Evolutionary conservation across 2,888 invertebrate species (phyloP).

Genomic region (Dynastes grantii): DNA sequence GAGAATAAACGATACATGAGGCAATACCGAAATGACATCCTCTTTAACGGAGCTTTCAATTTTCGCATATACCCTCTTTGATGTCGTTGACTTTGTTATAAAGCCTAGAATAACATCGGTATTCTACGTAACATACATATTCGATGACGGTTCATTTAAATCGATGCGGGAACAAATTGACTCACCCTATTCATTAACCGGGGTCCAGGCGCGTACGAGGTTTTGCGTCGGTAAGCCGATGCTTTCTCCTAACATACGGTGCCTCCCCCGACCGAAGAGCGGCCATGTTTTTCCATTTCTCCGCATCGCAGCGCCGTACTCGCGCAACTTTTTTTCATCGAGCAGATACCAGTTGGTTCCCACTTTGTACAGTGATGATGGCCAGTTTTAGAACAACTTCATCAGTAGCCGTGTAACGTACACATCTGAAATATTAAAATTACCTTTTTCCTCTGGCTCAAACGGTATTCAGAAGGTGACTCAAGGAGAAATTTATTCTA

Average conservation of each 20-base stretch:
- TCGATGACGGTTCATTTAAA: background rate
- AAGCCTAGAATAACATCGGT: background rate
- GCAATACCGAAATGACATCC: background rate
- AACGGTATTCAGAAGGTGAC: constrained; percentile 19
- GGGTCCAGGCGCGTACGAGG: constrained; percentile 1
- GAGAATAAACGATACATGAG: no score
- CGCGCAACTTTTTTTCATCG: constrained; percentile 26
- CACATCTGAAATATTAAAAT: constrained; percentile 28
- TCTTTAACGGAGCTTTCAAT: background rate
- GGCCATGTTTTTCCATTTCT: constrained; percentile 25
- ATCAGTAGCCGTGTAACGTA: background rate
- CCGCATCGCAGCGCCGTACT: background rate
- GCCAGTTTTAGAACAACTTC: background rate
- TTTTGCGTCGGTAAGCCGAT: constrained; percentile 4
- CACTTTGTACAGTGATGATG: background rate
- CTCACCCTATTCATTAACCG: constrained; percentile 36
- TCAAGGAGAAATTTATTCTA: no score
- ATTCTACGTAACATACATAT: background rate
- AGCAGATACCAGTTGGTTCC: constrained; percentile 2
- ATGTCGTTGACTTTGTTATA: background rate
- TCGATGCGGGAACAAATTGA: constrained; percentile 17
- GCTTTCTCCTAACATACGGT: constrained; percentile 6
- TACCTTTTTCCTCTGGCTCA: background rate
- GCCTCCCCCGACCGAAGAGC: background rate
- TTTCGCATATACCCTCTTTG: background rate